A percentile compares a stretch with the other conserved stretches of the same genome.
Conservation (phyloP, 2,113 vertebrate genomes). For the Canis aureus region DNA sequence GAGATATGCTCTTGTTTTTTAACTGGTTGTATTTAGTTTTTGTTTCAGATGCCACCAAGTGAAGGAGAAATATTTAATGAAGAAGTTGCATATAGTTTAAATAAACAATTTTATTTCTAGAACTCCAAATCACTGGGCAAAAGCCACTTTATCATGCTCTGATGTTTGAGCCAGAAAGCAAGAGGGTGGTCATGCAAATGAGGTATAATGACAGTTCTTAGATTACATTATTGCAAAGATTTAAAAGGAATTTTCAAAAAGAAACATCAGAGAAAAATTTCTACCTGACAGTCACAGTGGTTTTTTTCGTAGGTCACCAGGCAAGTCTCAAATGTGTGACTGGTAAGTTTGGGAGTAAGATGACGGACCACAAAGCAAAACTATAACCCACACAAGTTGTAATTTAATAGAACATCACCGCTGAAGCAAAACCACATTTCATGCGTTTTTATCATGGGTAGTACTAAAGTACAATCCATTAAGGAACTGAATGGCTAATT, state of each 20-base stretch:
- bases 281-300: neutral
- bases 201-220: constrained; percentile 17
- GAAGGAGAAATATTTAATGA: neutral
- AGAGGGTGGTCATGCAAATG: neutral
- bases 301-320: neutral
- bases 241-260: neutral
- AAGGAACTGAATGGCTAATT: constrained; percentile 56
- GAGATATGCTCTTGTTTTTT: neutral
- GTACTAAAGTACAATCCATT: constrained; percentile 24
- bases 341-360: neutral
- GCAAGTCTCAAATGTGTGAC: neutral
- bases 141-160: constrained; percentile 3
- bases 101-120: neutral
- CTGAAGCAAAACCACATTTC: constrained; percentile 47
- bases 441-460: constrained; percentile 46
- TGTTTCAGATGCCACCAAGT: neutral
- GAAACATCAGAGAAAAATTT: constrained; percentile 40
- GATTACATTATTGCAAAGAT: constrained; percentile 41
- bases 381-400: constrained; percentile 14
- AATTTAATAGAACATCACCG: constrained; percentile 68
- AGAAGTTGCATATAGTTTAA: neutral
- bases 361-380: constrained; percentile 57
- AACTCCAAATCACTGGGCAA: neutral
- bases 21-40: neutral
- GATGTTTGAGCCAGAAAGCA: constrained; percentile 27